Evolutionary conservation across 2,888 invertebrate species (phyloP).

Genomic region (Spatulosminthurus flaviceps): DNA sequence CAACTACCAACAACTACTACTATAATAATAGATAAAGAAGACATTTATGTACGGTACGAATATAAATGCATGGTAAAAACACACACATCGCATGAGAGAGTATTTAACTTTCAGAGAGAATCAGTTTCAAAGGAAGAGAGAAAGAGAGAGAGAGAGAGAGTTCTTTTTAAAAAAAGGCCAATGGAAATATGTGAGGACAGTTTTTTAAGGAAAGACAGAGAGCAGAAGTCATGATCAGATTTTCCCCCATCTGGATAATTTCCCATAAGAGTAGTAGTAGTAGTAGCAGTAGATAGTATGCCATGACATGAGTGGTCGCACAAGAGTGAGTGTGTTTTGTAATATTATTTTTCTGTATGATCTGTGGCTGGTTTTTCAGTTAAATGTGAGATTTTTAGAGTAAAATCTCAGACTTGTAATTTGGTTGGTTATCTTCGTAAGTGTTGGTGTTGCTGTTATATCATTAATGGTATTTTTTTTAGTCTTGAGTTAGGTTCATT

Average conservation of each 20-base stretch:
- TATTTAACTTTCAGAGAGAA: slow-evolving; percentile 2
- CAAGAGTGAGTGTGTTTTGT: background rate
- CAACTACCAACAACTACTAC: slow-evolving; percentile 18
- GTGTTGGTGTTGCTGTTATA: slow-evolving; percentile 40
- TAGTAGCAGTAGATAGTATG: too few species aligned
- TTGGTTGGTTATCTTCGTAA: slow-evolving; percentile 34
- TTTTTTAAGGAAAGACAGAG: slow-evolving; percentile 27
- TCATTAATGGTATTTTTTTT: slow-evolving; percentile 32
- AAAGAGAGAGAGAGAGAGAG: too few species aligned
- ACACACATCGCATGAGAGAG: background rate
- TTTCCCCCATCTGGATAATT: background rate
- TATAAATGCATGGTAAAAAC: background rate
- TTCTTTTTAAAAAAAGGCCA: too few species aligned
- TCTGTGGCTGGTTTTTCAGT: slow-evolving; percentile 30
- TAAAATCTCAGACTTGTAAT: too few species aligned
- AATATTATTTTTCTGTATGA: background rate
- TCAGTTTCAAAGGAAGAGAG: slow-evolving; percentile 13
- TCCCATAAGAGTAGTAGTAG: slow-evolving; percentile 12
- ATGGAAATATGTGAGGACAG: background rate
- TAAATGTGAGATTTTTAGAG: background rate
- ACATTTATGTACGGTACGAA: background rate
- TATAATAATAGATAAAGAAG: slow-evolving; percentile 15
- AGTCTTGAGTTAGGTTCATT: slow-evolving; percentile 38
- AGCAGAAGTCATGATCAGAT: slow-evolving; percentile 14
- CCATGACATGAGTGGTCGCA: slow-evolving; percentile 13